These are phyloP conservation scores for Macquaria australasica DNA, from an alignment of 2,113 vertebrate genomes.

Conservation along the genomic window DNA sequence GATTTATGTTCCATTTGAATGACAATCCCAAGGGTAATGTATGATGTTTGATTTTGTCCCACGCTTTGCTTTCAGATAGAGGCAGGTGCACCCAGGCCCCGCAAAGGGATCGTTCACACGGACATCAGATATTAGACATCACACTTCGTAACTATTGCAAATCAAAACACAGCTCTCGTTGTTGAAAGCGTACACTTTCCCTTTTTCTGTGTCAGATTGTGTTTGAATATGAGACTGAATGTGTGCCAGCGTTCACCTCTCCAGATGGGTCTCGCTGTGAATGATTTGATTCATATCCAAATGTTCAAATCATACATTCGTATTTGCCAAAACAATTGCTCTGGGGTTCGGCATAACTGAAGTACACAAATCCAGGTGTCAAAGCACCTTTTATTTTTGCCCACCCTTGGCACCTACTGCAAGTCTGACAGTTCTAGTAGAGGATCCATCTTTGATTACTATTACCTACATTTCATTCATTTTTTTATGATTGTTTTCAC, in stretches of 20 bases:
- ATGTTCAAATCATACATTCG: conserved; percentile 39
- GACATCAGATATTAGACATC: conserved; percentile 3
- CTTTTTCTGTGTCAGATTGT: conserved; percentile 13
- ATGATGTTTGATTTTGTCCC: neutral
- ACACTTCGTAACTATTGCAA: neutral
- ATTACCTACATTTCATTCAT: neutral
- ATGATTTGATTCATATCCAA: conserved; percentile 33
- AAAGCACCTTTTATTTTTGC: conserved; percentile 25
- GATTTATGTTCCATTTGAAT: neutral
- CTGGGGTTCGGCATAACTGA: neutral
- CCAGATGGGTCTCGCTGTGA: conserved; percentile 33
- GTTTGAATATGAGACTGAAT: neutral
- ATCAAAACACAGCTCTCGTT: neutral
- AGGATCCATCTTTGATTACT: neutral
- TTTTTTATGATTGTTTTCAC: neutral
- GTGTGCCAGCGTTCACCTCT: conserved; percentile 8
- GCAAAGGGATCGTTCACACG: neutral
- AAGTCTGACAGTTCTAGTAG: neutral
- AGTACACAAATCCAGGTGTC: neutral
- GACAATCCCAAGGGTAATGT: neutral
- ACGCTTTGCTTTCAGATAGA: neutral
- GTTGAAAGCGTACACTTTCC: neutral
- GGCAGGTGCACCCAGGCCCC: neutral
- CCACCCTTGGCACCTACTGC: neutral
- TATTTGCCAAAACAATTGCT: conserved; percentile 22